Evolutionary conservation across 2,113 vertebrate genomes (phyloP).

Genomic region (Dasyurus viverrinus): DNA sequence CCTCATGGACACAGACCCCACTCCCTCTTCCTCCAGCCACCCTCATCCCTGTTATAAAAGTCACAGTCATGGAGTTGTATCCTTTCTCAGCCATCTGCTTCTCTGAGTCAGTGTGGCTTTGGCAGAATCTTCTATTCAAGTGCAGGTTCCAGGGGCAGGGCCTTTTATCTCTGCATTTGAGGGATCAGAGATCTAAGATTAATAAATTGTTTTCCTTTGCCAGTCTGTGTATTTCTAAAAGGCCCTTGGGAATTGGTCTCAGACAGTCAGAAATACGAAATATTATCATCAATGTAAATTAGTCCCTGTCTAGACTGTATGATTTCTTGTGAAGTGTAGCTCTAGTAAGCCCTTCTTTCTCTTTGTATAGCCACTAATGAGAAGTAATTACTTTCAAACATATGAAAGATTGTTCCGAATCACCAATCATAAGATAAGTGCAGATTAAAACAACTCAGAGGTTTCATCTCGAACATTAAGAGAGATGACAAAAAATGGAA

Average conservation of each 20-base stretch:
- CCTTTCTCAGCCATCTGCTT: neutral
- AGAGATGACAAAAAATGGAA: neutral
- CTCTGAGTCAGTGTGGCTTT: neutral
- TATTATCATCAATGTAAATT: neutral
- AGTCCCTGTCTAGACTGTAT: neutral
- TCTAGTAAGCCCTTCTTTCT: neutral
- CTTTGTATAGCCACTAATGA: neutral
- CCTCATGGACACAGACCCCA: neutral
- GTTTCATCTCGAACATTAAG: neutral
- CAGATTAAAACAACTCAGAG: neutral
- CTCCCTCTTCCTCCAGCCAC: neutral
- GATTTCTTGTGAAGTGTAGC: neutral
- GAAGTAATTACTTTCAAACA: neutral
- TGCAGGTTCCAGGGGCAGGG: too few species aligned
- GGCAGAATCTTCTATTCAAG: neutral
- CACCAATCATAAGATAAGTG: neutral
- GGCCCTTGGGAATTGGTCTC: too few species aligned
- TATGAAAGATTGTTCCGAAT: neutral
- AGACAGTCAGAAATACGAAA: neutral
- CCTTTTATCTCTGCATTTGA: neutral
- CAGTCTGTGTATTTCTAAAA: too few species aligned
- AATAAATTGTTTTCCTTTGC: neutral
- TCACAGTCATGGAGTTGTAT: neutral
- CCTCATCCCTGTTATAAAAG: neutral
- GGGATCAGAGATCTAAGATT: neutral